A percentile compares a stretch with the other conserved stretches of the same genome.
phyloP scores from a whole-genome alignment of 2,888 invertebrate species.

The Taphrorychus bicolor region DNA sequence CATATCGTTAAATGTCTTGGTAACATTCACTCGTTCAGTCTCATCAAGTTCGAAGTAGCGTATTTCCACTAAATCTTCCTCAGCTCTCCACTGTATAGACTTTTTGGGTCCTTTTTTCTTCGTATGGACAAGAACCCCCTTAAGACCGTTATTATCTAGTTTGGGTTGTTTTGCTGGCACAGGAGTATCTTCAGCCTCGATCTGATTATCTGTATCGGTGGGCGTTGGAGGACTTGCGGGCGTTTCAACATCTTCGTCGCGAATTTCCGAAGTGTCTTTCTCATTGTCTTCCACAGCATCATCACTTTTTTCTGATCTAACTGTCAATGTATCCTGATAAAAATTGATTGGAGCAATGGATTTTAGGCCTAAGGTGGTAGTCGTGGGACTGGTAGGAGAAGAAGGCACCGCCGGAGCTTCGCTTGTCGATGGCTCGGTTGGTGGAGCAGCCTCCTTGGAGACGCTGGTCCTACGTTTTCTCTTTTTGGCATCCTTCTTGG shows the following conservation, averaged over 20 bases:
- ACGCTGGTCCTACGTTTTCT: slow-evolving; percentile 76
- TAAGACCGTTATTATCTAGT: slow-evolving; percentile 64
- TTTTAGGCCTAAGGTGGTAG: slow-evolving; percentile 57
- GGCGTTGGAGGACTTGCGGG: slow-evolving; percentile 42
- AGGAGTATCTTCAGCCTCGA: slow-evolving; percentile 40
- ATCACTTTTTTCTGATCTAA: slow-evolving; percentile 56
- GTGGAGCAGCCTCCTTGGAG: slow-evolving; percentile 66
- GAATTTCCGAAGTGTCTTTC: slow-evolving; percentile 45
- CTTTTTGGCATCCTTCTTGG: slow-evolving; percentile 78
- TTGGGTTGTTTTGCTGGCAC: slow-evolving; percentile 35
- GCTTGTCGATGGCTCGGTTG: slow-evolving; percentile 44
- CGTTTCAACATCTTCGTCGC: slow-evolving; percentile 44
- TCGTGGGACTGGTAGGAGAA: slow-evolving; percentile 44
- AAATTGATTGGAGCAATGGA: slow-evolving; percentile 73
- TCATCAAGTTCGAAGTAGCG: slow-evolving; percentile 95
- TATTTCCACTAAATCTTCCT: slow-evolving; percentile 79
- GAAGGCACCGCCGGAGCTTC: slow-evolving; percentile 52
- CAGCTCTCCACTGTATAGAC: slow-evolving; percentile 77
- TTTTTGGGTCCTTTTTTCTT: slow-evolving; percentile 82
- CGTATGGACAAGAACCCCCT: slow-evolving; percentile 77
- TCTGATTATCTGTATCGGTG: slow-evolving; percentile 58
- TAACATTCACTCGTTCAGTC: slow-evolving; percentile 95
- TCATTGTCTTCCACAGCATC: slow-evolving; percentile 48
- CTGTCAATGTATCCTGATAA: slow-evolving; percentile 85
- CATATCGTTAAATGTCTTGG: slow-evolving; percentile 89